A percentile compares a stretch with the other conserved stretches of the same genome.
Conservation (phyloP, 2,797 vertebrate species). For the Myotis daubentonii region DNA sequence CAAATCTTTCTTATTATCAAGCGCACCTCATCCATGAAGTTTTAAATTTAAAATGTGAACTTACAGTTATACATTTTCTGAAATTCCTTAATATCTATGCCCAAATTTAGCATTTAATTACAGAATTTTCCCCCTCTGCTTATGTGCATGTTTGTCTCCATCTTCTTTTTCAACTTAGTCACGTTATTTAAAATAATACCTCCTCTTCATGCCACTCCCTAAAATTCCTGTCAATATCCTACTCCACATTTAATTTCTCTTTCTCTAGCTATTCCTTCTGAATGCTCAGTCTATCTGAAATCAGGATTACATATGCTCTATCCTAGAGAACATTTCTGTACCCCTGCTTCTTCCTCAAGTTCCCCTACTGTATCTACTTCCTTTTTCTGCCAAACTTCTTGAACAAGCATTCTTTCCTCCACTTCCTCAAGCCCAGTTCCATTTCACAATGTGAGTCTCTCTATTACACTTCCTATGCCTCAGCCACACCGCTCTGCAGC, state of each 20-base stretch:
- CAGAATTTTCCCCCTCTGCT: background rate
- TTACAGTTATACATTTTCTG: background rate
- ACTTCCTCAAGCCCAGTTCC: background rate
- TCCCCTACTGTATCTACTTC: background rate
- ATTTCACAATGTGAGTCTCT: background rate
- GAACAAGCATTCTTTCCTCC: background rate
- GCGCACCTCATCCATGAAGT: background rate
- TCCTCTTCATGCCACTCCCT: background rate
- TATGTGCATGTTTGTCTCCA: background rate
- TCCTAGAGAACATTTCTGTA: background rate
- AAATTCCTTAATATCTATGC: background rate
- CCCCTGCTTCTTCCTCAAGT: background rate
- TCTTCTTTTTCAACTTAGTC: background rate
- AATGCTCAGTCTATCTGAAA: background rate
- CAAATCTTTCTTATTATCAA: background rate
- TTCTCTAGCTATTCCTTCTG: background rate
- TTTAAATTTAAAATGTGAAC: background rate
- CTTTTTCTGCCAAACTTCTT: conserved; percentile 10
- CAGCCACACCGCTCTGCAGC: background rate
- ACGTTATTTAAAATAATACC: background rate
- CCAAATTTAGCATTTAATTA: conserved; percentile 1
- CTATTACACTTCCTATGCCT: background rate
- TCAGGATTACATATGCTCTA: background rate
- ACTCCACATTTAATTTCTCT: background rate
- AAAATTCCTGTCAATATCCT: background rate